Percentiles rank a stretch among this genome's conserved stretches.
These are phyloP conservation scores for Drosophila gaucha DNA, from an alignment of 2,888 invertebrate species.

Conservation along the genomic window DNA sequence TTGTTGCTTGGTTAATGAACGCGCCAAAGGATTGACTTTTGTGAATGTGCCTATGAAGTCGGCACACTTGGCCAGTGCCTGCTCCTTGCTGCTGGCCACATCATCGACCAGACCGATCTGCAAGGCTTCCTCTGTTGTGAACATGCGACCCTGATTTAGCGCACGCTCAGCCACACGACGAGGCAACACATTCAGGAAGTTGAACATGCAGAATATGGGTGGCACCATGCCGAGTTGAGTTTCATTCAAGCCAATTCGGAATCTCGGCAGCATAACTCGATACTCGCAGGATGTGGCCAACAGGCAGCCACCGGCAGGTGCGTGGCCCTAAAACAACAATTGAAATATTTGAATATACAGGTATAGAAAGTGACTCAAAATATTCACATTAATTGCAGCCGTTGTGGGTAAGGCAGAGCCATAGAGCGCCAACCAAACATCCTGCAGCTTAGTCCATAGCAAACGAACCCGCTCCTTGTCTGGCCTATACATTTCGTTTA, in stretches of 20 bases:
- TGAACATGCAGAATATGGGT: neutral
- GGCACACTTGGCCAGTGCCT: neutral
- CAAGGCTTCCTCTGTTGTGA: neutral
- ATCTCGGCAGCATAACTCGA: neutral
- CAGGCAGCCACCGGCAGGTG: neutral
- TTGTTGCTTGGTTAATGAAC: neutral
- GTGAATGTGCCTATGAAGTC: neutral
- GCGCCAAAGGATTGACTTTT: neutral
- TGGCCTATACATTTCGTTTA: constrained; percentile 1
- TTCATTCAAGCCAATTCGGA: neutral
- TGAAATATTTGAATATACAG: neutral
- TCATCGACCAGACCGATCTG: neutral
- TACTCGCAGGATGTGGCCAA: neutral
- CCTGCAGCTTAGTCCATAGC: neutral
- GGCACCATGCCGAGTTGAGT: neutral
- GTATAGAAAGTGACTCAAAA: neutral
- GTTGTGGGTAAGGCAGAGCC: neutral
- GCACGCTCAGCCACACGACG: neutral
- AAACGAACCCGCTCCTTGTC: neutral
- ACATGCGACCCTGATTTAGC: neutral
- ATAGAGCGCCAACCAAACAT: neutral
- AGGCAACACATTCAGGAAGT: neutral
- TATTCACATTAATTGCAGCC: neutral
- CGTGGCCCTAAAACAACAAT: neutral
- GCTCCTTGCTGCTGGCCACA: neutral